Conservation (phyloP, 2,888 invertebrate genomes). For the Tenthredo mesomela region DNA sequence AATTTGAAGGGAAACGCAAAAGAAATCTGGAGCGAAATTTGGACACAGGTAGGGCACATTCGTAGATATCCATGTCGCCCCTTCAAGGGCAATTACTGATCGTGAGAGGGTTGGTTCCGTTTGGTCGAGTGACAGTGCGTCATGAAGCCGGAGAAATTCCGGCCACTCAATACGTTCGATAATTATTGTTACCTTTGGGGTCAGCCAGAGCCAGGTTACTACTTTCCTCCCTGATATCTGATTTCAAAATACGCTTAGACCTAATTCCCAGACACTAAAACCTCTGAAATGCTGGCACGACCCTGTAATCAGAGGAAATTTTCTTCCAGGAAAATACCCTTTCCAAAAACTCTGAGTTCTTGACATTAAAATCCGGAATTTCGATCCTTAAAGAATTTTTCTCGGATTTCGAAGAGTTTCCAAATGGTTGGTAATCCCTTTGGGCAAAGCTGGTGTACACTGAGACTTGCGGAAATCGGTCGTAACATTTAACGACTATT, state of each 20-base stretch:
- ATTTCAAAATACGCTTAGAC: background rate
- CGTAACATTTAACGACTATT: slow-evolving; percentile 25
- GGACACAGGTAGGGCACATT: too few species aligned
- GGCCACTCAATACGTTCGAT: background rate
- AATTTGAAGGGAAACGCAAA: background rate
- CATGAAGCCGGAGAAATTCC: slow-evolving; percentile 5
- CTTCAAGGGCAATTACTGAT: slow-evolving; percentile 28
- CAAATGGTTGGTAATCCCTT: background rate
- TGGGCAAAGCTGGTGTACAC: background rate
- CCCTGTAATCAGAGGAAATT: background rate
- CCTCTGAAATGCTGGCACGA: background rate
- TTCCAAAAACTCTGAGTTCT: too few species aligned
- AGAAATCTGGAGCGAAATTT: background rate
- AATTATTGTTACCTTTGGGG: slow-evolving; percentile 7
- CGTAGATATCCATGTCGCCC: background rate
- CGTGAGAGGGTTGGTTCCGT: background rate
- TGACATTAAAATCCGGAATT: background rate
- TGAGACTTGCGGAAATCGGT: background rate
- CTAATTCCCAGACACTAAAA: slow-evolving; percentile 1
- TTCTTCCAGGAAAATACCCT: too few species aligned
- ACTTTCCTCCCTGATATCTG: background rate
- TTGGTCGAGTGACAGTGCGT: slow-evolving; percentile 7
- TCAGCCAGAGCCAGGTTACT: background rate
- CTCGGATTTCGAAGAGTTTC: background rate
- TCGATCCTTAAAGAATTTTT: background rate